A percentile compares a stretch with the other conserved stretches of the same genome.
Conservation (phyloP, 1,140 invertebrate genomes). For the Coelopa frigida region DNA sequence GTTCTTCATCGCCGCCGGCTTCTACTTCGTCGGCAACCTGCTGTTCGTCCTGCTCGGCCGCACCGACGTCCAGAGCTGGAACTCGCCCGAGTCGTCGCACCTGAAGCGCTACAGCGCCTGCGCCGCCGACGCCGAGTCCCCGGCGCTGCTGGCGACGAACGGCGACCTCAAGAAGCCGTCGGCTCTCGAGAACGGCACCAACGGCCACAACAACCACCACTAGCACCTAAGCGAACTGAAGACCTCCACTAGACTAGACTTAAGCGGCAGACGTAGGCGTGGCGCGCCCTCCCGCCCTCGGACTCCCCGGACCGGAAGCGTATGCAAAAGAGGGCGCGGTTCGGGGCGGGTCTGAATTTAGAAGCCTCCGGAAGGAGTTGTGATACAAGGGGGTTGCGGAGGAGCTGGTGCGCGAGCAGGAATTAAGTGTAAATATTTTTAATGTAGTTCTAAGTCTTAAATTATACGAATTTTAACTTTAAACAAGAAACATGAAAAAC, state of each 20-base stretch:
- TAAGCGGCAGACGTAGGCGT: too few relatives aligned
- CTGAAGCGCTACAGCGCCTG: slow-evolving; percentile 8
- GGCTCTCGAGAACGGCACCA: slow-evolving; percentile 6
- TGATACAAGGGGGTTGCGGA: too few relatives aligned
- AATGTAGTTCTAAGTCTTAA: too few relatives aligned
- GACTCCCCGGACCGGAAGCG: too few relatives aligned
- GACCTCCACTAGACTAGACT: slow-evolving; percentile 11
- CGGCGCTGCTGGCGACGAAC: slow-evolving; percentile 8
- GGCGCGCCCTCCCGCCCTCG: too few relatives aligned
- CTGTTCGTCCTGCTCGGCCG: slow-evolving; percentile 62
- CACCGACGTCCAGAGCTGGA: slow-evolving; percentile 58
- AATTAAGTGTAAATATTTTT: too few relatives aligned
- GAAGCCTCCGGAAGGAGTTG: too few relatives aligned
- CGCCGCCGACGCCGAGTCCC: slow-evolving; percentile 12
- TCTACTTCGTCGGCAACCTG: slow-evolving; percentile 62
- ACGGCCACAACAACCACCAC: slow-evolving; percentile 2
- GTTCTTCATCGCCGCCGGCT: slow-evolving; percentile 63
- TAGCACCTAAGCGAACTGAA: slow-evolving; percentile 13
- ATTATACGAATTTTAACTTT: too few relatives aligned
- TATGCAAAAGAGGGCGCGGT: too few relatives aligned
- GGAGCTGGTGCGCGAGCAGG: too few relatives aligned
- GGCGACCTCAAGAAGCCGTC: slow-evolving; percentile 6
- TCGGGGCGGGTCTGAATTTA: too few relatives aligned
- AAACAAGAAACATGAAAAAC: too few relatives aligned
- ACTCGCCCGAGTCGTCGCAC: slow-evolving; percentile 36